phyloP scores from a whole-genome alignment of 2,888 invertebrate species.

The Acleris holmiana region DNA sequence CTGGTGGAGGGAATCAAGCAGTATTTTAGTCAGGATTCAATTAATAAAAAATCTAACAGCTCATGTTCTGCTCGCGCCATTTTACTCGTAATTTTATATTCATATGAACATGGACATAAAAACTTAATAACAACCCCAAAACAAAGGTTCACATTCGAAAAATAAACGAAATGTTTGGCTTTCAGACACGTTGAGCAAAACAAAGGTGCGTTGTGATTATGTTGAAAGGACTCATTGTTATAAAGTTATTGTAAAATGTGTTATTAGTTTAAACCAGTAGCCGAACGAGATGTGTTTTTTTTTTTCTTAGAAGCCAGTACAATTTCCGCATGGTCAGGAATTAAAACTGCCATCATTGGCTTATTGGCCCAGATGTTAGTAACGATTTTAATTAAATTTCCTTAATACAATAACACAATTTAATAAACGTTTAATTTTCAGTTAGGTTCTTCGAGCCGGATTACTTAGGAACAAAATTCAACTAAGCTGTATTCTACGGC shows the following conservation, averaged over 20 bases:
- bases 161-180: constrained; percentile 10
- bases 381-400: no score
- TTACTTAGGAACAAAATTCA: background rate
- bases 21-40: no score
- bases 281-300: background rate
- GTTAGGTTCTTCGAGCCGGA: background rate
- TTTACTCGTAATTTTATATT: background rate
- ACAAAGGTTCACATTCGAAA: background rate
- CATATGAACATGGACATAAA: background rate
- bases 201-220: constrained; percentile 7
- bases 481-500: background rate
- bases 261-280: background rate
- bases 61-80: background rate
- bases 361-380: no score
- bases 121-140: constrained; percentile 6
- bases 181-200: constrained; percentile 5
- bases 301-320: background rate
- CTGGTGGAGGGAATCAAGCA: no score
- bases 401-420: no score
- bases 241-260: constrained; percentile 3
- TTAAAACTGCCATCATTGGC: no score
- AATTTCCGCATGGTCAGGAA: no score
- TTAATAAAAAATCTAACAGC: no score
- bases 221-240: constrained; percentile 11
- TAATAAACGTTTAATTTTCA: no score